Evolutionary conservation across 1,140 invertebrate genomes (phyloP).

Genomic region (Ceratina japonica): DNA sequence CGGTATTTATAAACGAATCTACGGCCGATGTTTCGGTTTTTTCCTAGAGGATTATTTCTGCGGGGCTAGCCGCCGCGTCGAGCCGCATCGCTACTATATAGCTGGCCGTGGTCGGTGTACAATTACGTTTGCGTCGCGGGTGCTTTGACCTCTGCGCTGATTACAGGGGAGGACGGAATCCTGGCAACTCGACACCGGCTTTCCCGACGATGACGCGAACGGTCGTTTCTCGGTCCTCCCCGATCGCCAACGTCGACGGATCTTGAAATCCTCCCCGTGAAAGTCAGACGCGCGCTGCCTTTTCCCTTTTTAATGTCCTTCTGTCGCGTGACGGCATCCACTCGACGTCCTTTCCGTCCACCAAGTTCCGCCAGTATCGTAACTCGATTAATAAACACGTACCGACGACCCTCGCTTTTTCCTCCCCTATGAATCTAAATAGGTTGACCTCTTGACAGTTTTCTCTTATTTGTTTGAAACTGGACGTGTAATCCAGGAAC

Average conservation of each 20-base stretch:
- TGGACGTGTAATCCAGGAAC: no score
- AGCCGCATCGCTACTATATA: no score
- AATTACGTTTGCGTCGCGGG: conserved; percentile 14
- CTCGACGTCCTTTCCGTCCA: conserved; percentile 13
- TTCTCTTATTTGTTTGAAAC: no score
- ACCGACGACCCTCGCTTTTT: conserved; percentile 40
- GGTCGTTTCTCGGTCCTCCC: background rate
- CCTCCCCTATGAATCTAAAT: background rate
- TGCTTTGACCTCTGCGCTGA: conserved; percentile 35
- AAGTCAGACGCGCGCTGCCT: background rate
- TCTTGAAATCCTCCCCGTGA: conserved; percentile 1
- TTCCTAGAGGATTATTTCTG: conserved; percentile 31
- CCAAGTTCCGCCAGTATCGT: conserved; percentile 18
- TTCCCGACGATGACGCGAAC: background rate
- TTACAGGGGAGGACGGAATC: conserved; percentile 27
- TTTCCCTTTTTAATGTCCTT: conserved; percentile 17
- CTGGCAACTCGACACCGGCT: conserved; percentile 31
- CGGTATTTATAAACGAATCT: conserved; percentile 40
- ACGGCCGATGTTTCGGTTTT: conserved; percentile 29
- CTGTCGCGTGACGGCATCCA: conserved; percentile 30
- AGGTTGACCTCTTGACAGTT: background rate
- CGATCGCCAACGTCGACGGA: background rate
- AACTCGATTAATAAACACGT: conserved; percentile 58
- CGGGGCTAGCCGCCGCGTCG: no score
- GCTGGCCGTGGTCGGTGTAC: background rate